Evolutionary conservation across 2,888 invertebrate species (phyloP), one percentile per base, ranked within the genome.

Genomic region (Scrobipalpa atriplicella): DNA sequence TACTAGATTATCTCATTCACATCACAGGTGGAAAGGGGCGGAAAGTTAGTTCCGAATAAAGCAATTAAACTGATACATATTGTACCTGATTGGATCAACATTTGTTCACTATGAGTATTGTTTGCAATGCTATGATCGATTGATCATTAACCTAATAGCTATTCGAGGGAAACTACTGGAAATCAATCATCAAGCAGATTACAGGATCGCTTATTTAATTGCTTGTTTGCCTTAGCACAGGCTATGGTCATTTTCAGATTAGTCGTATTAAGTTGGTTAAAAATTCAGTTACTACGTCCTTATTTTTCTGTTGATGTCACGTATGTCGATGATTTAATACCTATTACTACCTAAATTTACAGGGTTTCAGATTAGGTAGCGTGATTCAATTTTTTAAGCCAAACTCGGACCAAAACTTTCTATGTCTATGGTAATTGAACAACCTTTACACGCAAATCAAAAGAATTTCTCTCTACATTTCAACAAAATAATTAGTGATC

Each of bases 101-200:
- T 19, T 39, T 41, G 62, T 62, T 62, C 21, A 47, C 47, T 62
- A 62, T 29, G 43, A 62, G 29, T n/a, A 38, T 29, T 64, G 64
- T 54, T 64, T 64, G 64, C 64, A 19, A 64, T 64, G 78, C 78
- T 72, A 86, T 86, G 86, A 87, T 82, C 84, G 82, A 88, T 88
- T 77, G 83, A 82, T 86, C 85, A 88, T 86, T 80, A 81, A 75
- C 74, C 69, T 83, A 83, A 83, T 83, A 77, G 82, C 68, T 64
- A 66, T 66, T 56, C 29, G 62, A 51, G 51, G 62, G 56, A 65
- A 62, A 64, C 64, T 61, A 61, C 19, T 41, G 39, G 61, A 61
- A 61, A 61, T 61, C 41, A 41, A 61, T 61, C 41, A 61, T 13
- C 60, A 60, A 38, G 54, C 54, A 56, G 54, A 56, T 56, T 56